Evolutionary conservation across 2,888 invertebrate genomes (phyloP).

Genomic region (Tenthredo livida): DNA sequence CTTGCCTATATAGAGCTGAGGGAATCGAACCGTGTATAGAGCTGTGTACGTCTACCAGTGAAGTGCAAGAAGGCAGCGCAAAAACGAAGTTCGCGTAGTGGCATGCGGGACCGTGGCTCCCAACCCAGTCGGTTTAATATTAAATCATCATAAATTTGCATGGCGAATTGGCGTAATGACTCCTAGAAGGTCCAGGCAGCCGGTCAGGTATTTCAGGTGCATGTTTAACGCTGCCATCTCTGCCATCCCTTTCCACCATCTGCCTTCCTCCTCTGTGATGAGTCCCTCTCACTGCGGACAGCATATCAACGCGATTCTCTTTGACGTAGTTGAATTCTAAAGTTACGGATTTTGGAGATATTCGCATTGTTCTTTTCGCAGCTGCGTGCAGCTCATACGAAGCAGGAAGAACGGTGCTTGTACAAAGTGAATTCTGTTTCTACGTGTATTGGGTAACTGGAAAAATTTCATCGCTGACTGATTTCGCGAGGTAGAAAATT

Average conservation of each 20-base stretch:
- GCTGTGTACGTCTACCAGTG: conserved; percentile 23
- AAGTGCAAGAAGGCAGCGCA: conserved; percentile 44
- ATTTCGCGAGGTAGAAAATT: conserved; percentile 2
- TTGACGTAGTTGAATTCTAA: conserved; percentile 42
- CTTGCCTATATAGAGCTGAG: conserved; percentile 4
- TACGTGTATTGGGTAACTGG: neutral
- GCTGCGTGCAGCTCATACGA: neutral
- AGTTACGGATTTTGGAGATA: conserved; percentile 22
- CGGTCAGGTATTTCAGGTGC: conserved; percentile 46
- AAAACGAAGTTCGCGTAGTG: conserved; percentile 47
- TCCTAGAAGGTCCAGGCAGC: conserved; percentile 61
- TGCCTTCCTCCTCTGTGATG: neutral
- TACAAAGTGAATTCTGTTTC: neutral
- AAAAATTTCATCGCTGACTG: neutral
- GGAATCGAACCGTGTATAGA: conserved; percentile 31
- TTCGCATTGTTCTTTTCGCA: conserved; percentile 26
- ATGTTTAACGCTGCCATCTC: conserved; percentile 29
- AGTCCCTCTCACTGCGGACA: conserved; percentile 5
- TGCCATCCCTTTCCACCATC: neutral
- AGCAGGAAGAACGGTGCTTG: neutral
- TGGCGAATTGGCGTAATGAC: conserved; percentile 70
- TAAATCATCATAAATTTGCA: conserved; percentile 74
- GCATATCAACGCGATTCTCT: conserved; percentile 37
- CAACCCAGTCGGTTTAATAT: conserved; percentile 64
- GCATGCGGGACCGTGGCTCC: conserved; percentile 54